Evolutionary conservation across 1,140 invertebrate genomes (phyloP).

Genomic region (Drosophila kikkawai): DNA sequence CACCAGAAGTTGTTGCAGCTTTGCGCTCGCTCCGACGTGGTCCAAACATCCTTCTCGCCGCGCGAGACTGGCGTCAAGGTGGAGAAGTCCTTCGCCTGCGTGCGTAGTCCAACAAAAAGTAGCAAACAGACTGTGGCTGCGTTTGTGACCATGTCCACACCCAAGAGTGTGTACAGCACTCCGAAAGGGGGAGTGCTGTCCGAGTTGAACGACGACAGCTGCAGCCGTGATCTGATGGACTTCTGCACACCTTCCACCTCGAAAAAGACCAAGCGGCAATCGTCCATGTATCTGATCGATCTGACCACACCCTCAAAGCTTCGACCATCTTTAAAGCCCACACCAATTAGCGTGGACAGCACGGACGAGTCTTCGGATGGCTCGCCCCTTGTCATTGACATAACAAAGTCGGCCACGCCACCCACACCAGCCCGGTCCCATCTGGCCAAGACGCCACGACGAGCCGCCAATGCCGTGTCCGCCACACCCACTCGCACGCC

Average conservation of each 20-base stretch:
- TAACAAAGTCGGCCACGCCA: conserved; percentile 41
- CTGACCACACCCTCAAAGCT: conserved; percentile 73
- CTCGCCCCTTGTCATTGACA: conserved; percentile 64
- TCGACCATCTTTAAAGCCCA: conserved; percentile 30
- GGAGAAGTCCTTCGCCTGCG: conserved; percentile 73
- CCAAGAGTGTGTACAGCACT: conserved; percentile 75
- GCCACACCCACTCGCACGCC: conserved; percentile 70
- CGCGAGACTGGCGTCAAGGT: conserved; percentile 72
- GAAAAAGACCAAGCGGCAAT: conserved; percentile 46
- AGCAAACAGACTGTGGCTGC: conserved; percentile 30
- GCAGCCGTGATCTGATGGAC: conserved; percentile 61
- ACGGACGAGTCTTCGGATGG: conserved; percentile 50
- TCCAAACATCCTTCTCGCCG: conserved; percentile 78
- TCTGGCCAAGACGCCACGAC: conserved; percentile 37
- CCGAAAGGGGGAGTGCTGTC: conserved; percentile 70
- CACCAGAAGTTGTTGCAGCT: conserved; percentile 57
- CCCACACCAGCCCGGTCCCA: conserved; percentile 2
- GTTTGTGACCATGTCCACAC: conserved; percentile 38
- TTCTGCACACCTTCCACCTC: conserved; percentile 74
- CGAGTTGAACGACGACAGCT: conserved; percentile 67
- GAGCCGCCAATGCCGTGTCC: conserved; percentile 10
- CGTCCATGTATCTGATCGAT: conserved; percentile 77
- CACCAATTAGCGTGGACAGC: conserved; percentile 47
- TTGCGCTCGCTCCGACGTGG: conserved; percentile 69
- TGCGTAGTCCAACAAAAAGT: conserved; percentile 50